Conservation (phyloP, 2,797 vertebrate genomes). For the Sylvilagus floridanus region DNA sequence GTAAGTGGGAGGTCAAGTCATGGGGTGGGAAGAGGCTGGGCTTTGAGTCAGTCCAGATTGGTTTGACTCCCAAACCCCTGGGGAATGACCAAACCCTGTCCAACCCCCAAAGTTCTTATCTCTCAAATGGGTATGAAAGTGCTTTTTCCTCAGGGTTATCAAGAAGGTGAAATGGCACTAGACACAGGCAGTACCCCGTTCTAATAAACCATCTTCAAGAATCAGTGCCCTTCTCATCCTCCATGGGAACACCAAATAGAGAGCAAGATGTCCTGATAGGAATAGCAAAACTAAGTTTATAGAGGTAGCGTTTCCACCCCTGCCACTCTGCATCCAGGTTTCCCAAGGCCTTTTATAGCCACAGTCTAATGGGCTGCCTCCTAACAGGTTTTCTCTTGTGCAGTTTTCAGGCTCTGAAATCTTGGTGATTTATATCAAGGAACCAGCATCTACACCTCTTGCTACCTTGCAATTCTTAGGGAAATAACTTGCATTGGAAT, state of each 20-base stretch:
- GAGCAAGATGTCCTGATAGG: background rate
- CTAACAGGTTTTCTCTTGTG: background rate
- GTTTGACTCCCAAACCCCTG: background rate
- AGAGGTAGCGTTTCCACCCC: background rate
- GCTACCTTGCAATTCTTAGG: conserved; percentile 28
- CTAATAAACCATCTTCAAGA: background rate
- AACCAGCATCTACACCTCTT: background rate
- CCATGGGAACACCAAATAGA: rapidly evolving
- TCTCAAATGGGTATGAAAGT: background rate
- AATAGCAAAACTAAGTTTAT: background rate
- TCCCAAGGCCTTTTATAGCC: background rate
- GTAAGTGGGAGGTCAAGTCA: background rate
- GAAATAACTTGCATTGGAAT: conserved; percentile 48
- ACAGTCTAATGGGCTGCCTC: background rate
- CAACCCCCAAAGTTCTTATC: background rate
- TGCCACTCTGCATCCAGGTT: rapidly evolving
- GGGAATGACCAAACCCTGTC: background rate
- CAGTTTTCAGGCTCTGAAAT: background rate
- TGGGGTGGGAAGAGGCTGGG: background rate
- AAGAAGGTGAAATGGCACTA: background rate
- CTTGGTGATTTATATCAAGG: background rate
- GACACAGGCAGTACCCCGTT: rapidly evolving
- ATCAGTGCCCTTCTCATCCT: background rate
- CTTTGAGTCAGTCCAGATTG: background rate
- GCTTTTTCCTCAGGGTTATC: background rate